A percentile compares a stretch with the other conserved stretches of the same genome.
Conservation (phyloP, 2,797 vertebrate species). For the Intellagama lesueurii region DNA sequence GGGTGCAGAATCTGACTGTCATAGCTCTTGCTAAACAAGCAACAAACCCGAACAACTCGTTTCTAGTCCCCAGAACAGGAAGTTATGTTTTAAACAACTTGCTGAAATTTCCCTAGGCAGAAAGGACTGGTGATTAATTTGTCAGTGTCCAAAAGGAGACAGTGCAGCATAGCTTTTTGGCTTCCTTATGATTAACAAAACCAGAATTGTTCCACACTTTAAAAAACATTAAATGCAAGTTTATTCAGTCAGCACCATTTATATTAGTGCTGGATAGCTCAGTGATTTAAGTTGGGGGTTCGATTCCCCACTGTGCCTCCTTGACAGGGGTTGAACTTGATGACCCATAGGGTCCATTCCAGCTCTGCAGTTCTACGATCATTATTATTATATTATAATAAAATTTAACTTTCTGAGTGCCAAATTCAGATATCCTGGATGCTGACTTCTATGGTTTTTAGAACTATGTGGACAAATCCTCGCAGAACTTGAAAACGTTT, state of each 20-base stretch:
- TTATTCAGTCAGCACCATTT: too few relatives aligned
- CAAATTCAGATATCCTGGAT: neutral
- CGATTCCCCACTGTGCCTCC: too few relatives aligned
- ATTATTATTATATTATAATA: too few relatives aligned
- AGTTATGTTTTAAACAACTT: neutral
- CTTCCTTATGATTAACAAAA: neutral
- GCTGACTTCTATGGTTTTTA: neutral
- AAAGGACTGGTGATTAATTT: neutral
- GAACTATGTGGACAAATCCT: neutral
- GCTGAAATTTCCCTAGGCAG: neutral
- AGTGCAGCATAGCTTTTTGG: neutral
- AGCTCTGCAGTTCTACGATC: too few relatives aligned
- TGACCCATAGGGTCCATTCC: too few relatives aligned
- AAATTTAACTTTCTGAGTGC: neutral
- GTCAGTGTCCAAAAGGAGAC: neutral
- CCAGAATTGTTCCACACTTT: neutral
- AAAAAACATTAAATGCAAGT: neutral
- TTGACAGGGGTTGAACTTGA: too few relatives aligned
- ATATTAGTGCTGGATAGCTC: neutral
- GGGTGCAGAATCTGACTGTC: neutral
- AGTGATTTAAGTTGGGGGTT: too few relatives aligned
- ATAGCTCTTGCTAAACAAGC: neutral
- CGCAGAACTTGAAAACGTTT: too few relatives aligned
- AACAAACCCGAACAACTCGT: neutral
- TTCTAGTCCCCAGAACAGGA: neutral